Base-by-base conservation (phyloP, 2,797 vertebrate species). In the Vireo griseus region DNA sequence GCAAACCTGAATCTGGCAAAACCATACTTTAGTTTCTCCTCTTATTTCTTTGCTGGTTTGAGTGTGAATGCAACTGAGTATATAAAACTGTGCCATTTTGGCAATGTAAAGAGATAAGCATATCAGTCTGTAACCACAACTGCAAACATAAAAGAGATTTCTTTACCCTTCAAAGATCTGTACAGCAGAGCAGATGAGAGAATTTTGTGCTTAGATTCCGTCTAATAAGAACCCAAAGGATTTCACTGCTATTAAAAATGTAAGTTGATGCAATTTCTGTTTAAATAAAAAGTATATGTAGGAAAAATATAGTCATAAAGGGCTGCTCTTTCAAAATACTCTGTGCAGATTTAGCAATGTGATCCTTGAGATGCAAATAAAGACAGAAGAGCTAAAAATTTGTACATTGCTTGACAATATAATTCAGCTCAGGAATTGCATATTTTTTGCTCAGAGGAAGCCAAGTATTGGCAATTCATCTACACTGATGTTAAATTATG, bases 141-240 rank as follows among this genome's bases (percentile, higher is more conserved):
- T 26, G n/a, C 50, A 92, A 81, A 55, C 57, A 55, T 50, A 69
- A 94, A 72, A 91, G 47, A 67, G 10, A 21, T 47, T 85, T 85
- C 51, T 77, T 82, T 72, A 42, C 28, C 11, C 57, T 85, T 92
- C 57, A 91, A 82, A 94, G 57, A 72, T 67, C 39, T 74, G 16
- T 71, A 83, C 11, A 61, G n/a, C 29, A 81, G 15, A 85, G 25
- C 14, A 85, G 61, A 65, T 51, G 44, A 90, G 59, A 79, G 40
- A 89, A 39, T 45, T 79, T 89, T 85, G 37, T 86, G 22, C 72
- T 82, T 93, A 62, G 40, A 74, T 68, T 83, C 50, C 16, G 51
- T 75, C 54, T 93, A 91, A 93, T 66, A 95, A 84, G 92, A 90
- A 69, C 88, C 69, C 82, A 59, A 75, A 95, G 63, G 77, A 92